Evolutionary conservation across 1,140 invertebrate species (phyloP).

Genomic region (Zaprionus inermis): DNA sequence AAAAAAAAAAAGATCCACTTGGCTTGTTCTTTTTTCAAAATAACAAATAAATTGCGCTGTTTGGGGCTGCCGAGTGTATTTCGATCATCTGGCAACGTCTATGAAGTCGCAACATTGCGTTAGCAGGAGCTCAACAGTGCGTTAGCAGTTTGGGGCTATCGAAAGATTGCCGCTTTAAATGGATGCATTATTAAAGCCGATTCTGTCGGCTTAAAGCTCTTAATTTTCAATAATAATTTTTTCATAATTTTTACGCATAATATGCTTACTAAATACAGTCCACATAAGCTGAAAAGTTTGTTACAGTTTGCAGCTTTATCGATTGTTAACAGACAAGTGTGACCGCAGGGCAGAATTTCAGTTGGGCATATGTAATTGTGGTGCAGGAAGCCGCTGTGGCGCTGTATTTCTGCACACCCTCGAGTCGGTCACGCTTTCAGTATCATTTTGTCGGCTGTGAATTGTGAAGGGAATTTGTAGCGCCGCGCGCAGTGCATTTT

Average conservation of each 20-base stretch:
- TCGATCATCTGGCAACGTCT: neutral
- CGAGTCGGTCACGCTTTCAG: conserved; percentile 45
- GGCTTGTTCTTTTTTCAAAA: neutral
- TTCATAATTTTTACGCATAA: neutral
- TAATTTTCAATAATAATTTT: neutral
- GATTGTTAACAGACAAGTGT: conserved; percentile 9
- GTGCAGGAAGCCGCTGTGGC: neutral
- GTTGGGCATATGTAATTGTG: neutral
- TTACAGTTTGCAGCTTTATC: neutral
- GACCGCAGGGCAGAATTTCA: neutral
- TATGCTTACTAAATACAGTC: neutral
- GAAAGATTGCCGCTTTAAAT: neutral
- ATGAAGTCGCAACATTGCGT: neutral
- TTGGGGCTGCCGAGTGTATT: neutral
- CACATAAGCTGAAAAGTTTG: neutral
- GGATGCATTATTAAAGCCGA: neutral
- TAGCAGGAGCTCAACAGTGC: conserved; percentile 16
- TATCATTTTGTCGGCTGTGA: conserved; percentile 64
- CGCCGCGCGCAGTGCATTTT: conserved; percentile 76
- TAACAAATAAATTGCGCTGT: neutral
- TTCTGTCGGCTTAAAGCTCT: neutral
- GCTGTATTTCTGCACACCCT: conserved; percentile 13
- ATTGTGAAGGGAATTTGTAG: conserved; percentile 65
- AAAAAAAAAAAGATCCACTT: neutral
- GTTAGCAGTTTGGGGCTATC: neutral